Conservation (phyloP, 2,888 invertebrate species). For the Agonopterix alstromeriana region DNA sequence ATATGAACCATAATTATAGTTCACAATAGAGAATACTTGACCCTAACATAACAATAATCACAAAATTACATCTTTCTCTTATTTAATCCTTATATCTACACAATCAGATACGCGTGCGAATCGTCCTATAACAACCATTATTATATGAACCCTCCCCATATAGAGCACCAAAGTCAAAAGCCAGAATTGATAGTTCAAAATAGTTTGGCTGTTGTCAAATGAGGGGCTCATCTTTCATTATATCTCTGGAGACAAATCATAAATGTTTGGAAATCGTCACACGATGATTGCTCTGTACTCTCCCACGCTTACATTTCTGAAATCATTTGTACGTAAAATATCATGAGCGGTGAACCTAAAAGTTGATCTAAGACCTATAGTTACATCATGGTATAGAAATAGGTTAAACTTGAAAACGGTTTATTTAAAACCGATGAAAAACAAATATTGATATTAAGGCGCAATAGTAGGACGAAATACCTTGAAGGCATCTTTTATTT, state of each 20-base stretch:
- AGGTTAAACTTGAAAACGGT: too few species aligned
- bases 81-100: constrained; percentile 32
- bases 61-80: constrained; percentile 34
- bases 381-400: too few species aligned
- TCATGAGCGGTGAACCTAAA: too few species aligned
- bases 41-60: constrained; percentile 24
- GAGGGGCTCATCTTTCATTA: constrained; percentile 28
- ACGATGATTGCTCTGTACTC: constrained; percentile 38
- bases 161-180: too few species aligned
- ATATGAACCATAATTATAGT: too few species aligned
- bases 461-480: too few species aligned
- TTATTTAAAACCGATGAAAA: too few species aligned
- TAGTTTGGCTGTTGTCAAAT: constrained; percentile 1
- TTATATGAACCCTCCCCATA: constrained; percentile 14
- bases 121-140: constrained; percentile 14
- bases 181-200: too few species aligned
- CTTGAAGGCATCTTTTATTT: too few species aligned
- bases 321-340: too few species aligned
- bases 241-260: constrained; percentile 48
- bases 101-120: constrained; percentile 62
- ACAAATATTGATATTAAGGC: too few species aligned
- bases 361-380: too few species aligned
- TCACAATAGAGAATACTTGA: constrained; percentile 15
- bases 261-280: constrained; percentile 52
- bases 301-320: constrained; percentile 37